Base-by-base conservation (phyloP, 2,113 vertebrate species). In the Porphyrio hochstetteri region DNA sequence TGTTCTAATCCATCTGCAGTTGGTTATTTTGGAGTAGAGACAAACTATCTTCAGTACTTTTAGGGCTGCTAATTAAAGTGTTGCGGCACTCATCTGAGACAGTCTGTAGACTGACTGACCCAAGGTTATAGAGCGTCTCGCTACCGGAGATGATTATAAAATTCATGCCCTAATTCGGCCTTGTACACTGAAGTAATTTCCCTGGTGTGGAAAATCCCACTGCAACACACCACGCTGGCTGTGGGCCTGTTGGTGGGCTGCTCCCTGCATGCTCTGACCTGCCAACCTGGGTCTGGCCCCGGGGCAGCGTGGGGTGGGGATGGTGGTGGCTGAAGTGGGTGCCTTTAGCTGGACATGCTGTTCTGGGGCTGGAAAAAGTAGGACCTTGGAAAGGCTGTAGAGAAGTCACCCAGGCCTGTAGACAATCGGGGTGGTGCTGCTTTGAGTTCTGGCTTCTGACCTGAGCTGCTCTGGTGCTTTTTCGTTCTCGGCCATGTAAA, bases 21-120 rank as follows among this genome's bases (percentile, higher is more conserved):
- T 75, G 56, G 82, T 71, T 96, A 69, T 96, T 96, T 72, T 88
- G 92, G 87, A 92, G 91, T 59, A 44, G 78, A 90, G 55, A 86
- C 85, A 88, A 77, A 67, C 86, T 69, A 93, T 84, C 91, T 84
- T 1, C 1, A 94, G 93, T 64, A 76, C 90, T 88, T 94, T 20
- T 12, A 77, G 85, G 88, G 79, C 82, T 90, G 81, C 93, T 93
- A 84, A 94, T 90, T 88, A 67, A 77, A 93, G 94, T 90, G 52
- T 63, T 67, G 61, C 35, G 82, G 75, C 52, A 21, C 78, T 96
- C 78, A 86, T 87, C 35, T n/a, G 87, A 76, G 88, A 29, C 44
- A n/a, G 25, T 14, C 86, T 50, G 83, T 36, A 46, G 90, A 94
- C 90, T 91, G 90, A 94, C 90, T 91, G 90, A 46, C 46, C 85